Base-by-base conservation (phyloP, 2,888 invertebrate species). In the Julus scandinavius region DNA sequence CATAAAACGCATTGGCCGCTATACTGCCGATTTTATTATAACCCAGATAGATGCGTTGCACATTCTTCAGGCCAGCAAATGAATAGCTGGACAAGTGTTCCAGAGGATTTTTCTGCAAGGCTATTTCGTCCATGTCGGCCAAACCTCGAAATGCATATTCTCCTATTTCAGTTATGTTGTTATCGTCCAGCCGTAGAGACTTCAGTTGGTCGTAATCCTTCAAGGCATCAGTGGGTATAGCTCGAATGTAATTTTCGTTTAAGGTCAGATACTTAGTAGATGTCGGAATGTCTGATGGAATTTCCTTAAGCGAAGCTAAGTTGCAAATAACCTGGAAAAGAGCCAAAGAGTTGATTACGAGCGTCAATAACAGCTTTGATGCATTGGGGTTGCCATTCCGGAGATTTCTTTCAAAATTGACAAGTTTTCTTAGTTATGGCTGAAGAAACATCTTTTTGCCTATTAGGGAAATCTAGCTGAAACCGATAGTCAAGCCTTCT, bases 131-230 rank as follows among this genome's bases (percentile, higher is more conserved):
- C 9, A 98, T 94, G 17, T 96, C 94, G 5, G 95, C 95, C 88
- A 98, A 93, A 95, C 96, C 91, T 13, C 96, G 95, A 92, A 98
- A 97, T 88, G 97, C 96, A 92, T 97, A 96, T 87, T 96, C 96
- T 91, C 96, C 95, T 90, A 98, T 96, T 89, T 94, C 94, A 87
- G 95, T 95, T 90, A 98, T 96, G 92, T 97, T 96, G 93, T 98
- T 98, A 90, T 96, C 96, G 92, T 97, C 97, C 91, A 98, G 94
- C 17, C 95, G 96, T 86, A 98, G 94, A 91, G 97, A 96, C 90
- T 96, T 95, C 89, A 98, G 93, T 89, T 95, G 94, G n/a, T 95
- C 94, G 89, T 97, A 93, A n/a, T 96, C 96, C 54, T 95, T 94
- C 92, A 97, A 97, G 6, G 97, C 96, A 92, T 97, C 97, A 90